Base-by-base conservation (phyloP, 2,113 vertebrate species). In the Hylia prasina region DNA sequence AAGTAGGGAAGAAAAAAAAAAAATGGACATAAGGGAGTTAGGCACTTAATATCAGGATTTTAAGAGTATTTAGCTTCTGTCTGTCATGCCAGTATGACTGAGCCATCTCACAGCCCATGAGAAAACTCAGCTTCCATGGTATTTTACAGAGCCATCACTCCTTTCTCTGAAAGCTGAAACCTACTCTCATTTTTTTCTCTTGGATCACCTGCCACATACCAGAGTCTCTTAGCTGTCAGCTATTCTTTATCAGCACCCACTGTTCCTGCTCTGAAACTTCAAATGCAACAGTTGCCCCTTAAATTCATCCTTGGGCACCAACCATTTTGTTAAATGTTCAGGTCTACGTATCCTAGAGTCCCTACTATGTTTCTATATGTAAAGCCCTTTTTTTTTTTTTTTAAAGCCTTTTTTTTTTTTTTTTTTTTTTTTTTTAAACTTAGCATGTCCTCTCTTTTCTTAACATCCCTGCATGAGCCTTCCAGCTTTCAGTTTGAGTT, bases 21-120 rank as follows among this genome's bases (percentile, higher is more conserved):
- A 90, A 91, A 83, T 25, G 2, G 28, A 27, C 5, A 19, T 70
- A 70, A 66, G 23, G 69, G 76, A 90, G 37, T 83, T 80, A 56
- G 15, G 39, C 19, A 80, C 66, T 72, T 86, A 80, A 79, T 45
- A 76, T 61, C 23, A 93, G 54, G 19, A 73, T 81, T 91, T 90
- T 79, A 73, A 65, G 35, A 63, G 15, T 72, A 87, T 70, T 94
- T 71, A 89, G 44, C 37, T 89, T 94, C 83, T 94, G 16, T 51
- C 72, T 28, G 2, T 81, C 83, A 45, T 40, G 28, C 44, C 19
- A 75, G 37, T 35, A 56, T 22, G 24, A 83, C 42, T 58, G 69
- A 90, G 24, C 35, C 44, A 78, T n/a, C 33, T 68, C 92, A 39
- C 30, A 97, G 51, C 7, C 33, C 10, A 8, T 19, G 10, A 64